These are phyloP conservation scores for Buathra laborator DNA, from an alignment of 2,888 invertebrate species.

Conservation along the genomic window DNA sequence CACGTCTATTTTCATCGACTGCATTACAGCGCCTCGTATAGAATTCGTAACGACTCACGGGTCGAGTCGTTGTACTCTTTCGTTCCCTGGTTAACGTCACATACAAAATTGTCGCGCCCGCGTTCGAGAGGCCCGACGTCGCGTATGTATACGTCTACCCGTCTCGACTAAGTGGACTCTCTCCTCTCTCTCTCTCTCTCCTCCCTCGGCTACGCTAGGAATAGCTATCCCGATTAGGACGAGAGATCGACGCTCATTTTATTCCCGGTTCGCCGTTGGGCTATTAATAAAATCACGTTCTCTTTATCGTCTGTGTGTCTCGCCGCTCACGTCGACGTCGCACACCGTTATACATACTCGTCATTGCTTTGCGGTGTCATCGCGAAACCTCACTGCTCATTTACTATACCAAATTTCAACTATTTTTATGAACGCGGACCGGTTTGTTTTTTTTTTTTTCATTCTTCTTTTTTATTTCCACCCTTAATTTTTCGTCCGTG, in stretches of 20 bases:
- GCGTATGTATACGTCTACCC: slow-evolving; percentile 52
- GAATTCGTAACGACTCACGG: slow-evolving; percentile 44
- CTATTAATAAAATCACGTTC: slow-evolving; percentile 70
- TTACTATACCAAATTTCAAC: neutral
- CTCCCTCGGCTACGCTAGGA: slow-evolving; percentile 71
- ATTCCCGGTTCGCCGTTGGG: slow-evolving; percentile 73
- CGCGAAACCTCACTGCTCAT: neutral
- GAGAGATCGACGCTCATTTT: slow-evolving; percentile 73
- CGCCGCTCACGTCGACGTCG: slow-evolving; percentile 16
- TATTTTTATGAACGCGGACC: neutral
- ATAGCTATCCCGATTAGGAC: slow-evolving; percentile 79
- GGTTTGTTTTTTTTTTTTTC: neutral
- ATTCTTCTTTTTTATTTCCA: too few relatives aligned
- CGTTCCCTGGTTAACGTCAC: slow-evolving; percentile 30
- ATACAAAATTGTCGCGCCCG: slow-evolving; percentile 33
- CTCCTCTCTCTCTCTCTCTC: slow-evolving; percentile 13
- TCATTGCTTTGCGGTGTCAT: slow-evolving; percentile 31
- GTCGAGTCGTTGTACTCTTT: slow-evolving; percentile 21
- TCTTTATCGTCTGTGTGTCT: slow-evolving; percentile 48
- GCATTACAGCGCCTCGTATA: slow-evolving; percentile 20
- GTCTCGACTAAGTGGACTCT: slow-evolving; percentile 36
- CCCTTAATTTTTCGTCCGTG: neutral
- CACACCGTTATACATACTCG: neutral
- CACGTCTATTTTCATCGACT: slow-evolving; percentile 22
- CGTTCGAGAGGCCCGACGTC: slow-evolving; percentile 14